Evolutionary conservation across 2,888 invertebrate species (phyloP), one percentile per base, ranked within the genome.

Genomic region (Notodonta dromedarius): DNA sequence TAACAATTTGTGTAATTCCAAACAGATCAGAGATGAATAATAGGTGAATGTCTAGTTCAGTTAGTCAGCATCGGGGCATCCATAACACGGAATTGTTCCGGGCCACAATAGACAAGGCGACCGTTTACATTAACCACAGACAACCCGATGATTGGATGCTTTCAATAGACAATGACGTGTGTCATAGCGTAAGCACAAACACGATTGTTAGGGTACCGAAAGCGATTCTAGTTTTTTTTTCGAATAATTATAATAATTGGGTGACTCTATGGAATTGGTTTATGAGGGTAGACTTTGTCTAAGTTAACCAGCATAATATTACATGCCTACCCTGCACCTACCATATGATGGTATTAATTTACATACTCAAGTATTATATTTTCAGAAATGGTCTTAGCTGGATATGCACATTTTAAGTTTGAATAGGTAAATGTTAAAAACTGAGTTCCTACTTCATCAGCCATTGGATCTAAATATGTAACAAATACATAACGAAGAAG

Each of bases 1-100:
- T 24, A 35, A 35, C 35, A 35, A 35, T 12, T 12, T 16, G 56
- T 65, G 56, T 44, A 58, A 69, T 68, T 74, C 67, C 63, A 74
- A 76, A 77, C 76, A 77, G 64, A 63, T 67, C 66, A 61, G 56
- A 65, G 67, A 67, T 67, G 74, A 73, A 69, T 73, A 77, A 75
- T 78, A 71, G 71, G 69, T 64, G 32, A 39, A 40, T 65, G 73
- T 69, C 71, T 75, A 73, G 72, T 76, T 69, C 73, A 66, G 66
- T 68, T 84, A 88, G 80, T 91, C 89, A 90, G 80, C 81, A 76
- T 63, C 67, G 76, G 83, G 78, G 87, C 85, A 90, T 89, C 84
- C 87, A 88, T 82, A 91, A 90, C 90, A 91, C 67, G 75, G 80
- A 74, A 91, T 92, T 91, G 91, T 91, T 88, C 74, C 65, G 67